Evolutionary conservation across 1,140 invertebrate genomes (phyloP).

Genomic region (Drosophila sproati): DNA sequence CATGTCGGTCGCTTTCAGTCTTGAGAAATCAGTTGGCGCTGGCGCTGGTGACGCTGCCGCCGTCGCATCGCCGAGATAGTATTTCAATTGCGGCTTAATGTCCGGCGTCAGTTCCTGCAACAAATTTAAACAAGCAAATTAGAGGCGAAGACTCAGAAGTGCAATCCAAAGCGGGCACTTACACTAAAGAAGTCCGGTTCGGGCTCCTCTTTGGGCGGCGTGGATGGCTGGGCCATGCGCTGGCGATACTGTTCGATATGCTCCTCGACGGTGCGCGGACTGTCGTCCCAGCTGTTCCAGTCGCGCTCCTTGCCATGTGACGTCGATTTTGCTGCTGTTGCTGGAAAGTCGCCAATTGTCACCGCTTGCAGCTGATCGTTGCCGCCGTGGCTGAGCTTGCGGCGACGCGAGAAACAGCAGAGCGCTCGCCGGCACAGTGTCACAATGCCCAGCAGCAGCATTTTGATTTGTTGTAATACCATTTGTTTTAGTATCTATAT

Average conservation of each 20-base stretch:
- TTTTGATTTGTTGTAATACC: slow-evolving; percentile 79
- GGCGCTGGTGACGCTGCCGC: slow-evolving; percentile 17
- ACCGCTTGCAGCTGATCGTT: slow-evolving; percentile 62
- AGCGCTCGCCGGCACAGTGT: slow-evolving; percentile 74
- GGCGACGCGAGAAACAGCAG: slow-evolving; percentile 80
- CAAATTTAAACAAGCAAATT: neutral
- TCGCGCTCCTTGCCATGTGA: slow-evolving; percentile 59
- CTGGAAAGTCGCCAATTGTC: slow-evolving; percentile 58
- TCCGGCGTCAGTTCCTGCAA: slow-evolving; percentile 76
- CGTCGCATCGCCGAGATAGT: slow-evolving; percentile 58
- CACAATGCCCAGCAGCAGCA: slow-evolving; percentile 73
- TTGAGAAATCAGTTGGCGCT: slow-evolving; percentile 65
- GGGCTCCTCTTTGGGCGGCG: slow-evolving; percentile 72
- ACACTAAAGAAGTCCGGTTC: slow-evolving; percentile 83
- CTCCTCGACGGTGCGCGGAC: slow-evolving; percentile 80
- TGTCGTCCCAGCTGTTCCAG: slow-evolving; percentile 84
- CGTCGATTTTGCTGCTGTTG: neutral
- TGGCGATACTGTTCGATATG: slow-evolving; percentile 84
- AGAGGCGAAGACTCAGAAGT: neutral
- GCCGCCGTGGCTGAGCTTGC: slow-evolving; percentile 66
- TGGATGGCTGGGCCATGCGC: slow-evolving; percentile 75
- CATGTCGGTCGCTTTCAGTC: slow-evolving; percentile 75
- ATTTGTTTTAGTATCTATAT: slow-evolving; percentile 26
- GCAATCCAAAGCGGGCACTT: slow-evolving; percentile 19
- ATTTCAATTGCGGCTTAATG: slow-evolving; percentile 80